Base-by-base conservation (phyloP, 1,140 invertebrate species). In the Bombus waltoni region DNA sequence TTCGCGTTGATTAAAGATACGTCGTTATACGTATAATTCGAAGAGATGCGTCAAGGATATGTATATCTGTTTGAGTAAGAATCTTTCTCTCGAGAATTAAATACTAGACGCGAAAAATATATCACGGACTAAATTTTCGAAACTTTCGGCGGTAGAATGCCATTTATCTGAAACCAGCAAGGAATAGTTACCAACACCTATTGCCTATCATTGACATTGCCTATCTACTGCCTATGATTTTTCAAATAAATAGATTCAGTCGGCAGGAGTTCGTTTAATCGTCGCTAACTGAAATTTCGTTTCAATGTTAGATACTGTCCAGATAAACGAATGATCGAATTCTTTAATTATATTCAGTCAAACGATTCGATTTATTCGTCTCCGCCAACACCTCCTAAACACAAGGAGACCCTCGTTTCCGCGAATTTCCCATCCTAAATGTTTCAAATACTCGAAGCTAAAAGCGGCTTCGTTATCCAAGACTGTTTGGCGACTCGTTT, bases 401-500 rank as follows among this genome's bases (percentile, higher is more conserved):
- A 53, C 18, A 53, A 15, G 32, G 32, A 32, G 18, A 22, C 18
- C 47, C 18, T 53, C 9, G 42, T 53, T 42, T 8, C 13, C 59
- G 28, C 10, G 4, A 68, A 76, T 77, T 62, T 71, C 35, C 68
- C 65, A 18, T 53, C 28, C 25, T 9, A 65, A 57, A 25, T 15
- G 35, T 22, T 15, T 66, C 57, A 25, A 44, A 25, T n/a, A 15
- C 42, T 66, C 28, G 40, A 66, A 71, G 70, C 32, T 73, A n/a
- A 66, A 83, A 59, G 32, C 38, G 15, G 28, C 40, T 42, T 18
- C n/a, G 38, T 35, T 70, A 66, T 18, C 70, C n/a, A 80, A 53
- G 79, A 70, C 28, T 44, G 44, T 87, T 73, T 65, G 68, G 53
- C 77, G 59, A 83, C 65, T 77, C 59, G 40, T 88, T 90, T 77